A percentile compares a stretch with the other conserved stretches of the same genome.
Conservation (phyloP, 2,888 invertebrate genomes). For the Ischnus inquisitorius region DNA sequence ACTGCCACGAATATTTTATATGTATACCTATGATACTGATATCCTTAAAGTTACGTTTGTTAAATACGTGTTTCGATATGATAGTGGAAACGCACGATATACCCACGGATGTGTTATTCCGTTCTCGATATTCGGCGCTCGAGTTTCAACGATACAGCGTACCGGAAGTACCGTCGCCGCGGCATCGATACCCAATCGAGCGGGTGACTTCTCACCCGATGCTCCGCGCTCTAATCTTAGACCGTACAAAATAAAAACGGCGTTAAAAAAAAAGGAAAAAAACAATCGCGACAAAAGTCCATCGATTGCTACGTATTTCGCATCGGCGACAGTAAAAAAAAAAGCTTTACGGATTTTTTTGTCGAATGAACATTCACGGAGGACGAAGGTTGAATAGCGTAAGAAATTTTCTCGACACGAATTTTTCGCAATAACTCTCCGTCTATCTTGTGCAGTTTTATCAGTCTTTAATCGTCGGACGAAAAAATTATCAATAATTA, state of each 20-base stretch:
- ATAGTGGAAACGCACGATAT: constrained; percentile 65
- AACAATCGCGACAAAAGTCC: constrained; percentile 9
- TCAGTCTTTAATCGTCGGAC: constrained; percentile 66
- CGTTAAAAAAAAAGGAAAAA: background rate
- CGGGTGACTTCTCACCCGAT: background rate
- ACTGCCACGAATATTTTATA: constrained; percentile 53
- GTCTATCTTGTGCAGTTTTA: constrained; percentile 33
- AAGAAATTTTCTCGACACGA: constrained; percentile 3
- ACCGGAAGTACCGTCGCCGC: constrained; percentile 14
- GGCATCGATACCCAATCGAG: background rate
- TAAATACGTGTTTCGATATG: constrained; percentile 73
- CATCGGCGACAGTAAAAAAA: background rate
- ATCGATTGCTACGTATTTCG: constrained; percentile 7
- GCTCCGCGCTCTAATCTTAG: background rate
- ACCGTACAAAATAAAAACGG: constrained; percentile 17
- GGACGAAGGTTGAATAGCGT: background rate
- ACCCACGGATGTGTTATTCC: constrained; percentile 20
- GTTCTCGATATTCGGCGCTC: constrained; percentile 11
- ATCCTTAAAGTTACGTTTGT: constrained; percentile 67
- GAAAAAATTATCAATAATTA: constrained; percentile 42
- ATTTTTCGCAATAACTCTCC: constrained; percentile 12
- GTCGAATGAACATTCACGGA: background rate
- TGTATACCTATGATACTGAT: constrained; percentile 71
- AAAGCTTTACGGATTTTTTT: constrained; percentile 14
- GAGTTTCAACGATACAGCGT: background rate